Percentiles rank a stretch among this genome's conserved stretches.
Evolutionary conservation across 2,113 vertebrate genomes (phyloP).

Genomic region (Choloepus hoffmanni): DNA sequence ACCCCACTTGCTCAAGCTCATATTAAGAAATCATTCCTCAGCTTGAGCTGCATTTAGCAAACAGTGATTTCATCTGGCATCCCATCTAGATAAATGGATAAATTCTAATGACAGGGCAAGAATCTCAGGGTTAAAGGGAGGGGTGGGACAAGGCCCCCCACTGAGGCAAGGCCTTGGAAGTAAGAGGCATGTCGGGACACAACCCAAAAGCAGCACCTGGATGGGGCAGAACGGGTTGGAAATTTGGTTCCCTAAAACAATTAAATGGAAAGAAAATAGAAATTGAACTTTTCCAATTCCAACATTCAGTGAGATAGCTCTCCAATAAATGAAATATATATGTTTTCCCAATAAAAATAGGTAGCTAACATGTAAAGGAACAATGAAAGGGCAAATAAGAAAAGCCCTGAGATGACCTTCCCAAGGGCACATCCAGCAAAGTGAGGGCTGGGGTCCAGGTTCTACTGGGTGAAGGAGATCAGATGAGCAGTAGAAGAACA

Average conservation of each 20-base stretch:
- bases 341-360: neutral
- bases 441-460: too few species aligned
- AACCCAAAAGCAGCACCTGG: too few species aligned
- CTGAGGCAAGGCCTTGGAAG: neutral
- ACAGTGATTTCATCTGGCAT: neutral
- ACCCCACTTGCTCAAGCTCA: neutral
- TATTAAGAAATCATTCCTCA: neutral
- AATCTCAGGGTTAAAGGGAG: neutral
- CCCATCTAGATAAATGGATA: neutral
- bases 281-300: neutral
- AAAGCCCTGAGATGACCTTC: neutral
- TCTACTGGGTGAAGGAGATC: too few species aligned
- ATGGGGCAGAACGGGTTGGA: accelerated
- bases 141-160: neutral
- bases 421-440: too few species aligned
- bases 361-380: neutral
- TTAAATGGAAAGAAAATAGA: accelerated
- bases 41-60: neutral
- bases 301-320: neutral
- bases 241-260: accelerated
- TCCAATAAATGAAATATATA: neutral
- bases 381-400: neutral
- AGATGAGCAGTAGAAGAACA: accelerated
- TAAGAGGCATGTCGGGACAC: too few species aligned
- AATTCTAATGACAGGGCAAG: neutral